Percentiles rank a stretch among this genome's conserved stretches.
These are phyloP conservation scores for Phenganax stokvisi DNA, from an alignment of 92 coral and sea anemone species.

Conservation along the genomic window DNA sequence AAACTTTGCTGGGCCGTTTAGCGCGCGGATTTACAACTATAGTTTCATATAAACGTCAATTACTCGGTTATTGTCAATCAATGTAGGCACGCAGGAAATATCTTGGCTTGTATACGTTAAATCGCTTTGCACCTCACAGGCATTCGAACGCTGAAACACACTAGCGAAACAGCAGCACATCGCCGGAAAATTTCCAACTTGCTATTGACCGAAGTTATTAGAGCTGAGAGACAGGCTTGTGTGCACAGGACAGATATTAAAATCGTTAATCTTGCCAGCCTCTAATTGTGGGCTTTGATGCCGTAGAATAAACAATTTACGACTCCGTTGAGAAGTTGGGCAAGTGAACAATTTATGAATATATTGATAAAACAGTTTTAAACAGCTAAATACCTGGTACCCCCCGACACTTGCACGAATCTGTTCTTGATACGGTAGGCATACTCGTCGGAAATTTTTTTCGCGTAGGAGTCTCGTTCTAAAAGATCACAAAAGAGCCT, in stretches of 20 bases:
- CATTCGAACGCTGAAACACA: not conserved
- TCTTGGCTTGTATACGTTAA: conserved; percentile 40
- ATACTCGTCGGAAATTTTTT: conserved; percentile 16
- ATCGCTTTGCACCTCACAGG: conserved; percentile 30
- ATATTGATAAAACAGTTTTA: conserved; percentile 25
- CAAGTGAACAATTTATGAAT: conserved; percentile 37
- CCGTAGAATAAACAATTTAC: conserved; percentile 42
- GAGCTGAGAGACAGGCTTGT: conserved; percentile 18
- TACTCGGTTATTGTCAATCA: conserved; percentile 31
- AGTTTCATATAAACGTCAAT: conserved; percentile 36
- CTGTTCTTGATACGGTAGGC: not conserved
- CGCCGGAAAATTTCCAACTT: conserved; percentile 7
- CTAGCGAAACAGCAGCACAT: conserved; percentile 26
- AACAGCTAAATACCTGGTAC: conserved; percentile 27
- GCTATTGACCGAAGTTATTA: not conserved
- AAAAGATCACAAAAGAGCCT: conserved; percentile 42
- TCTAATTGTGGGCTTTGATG: conserved; percentile 33
- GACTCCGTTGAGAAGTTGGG: conserved; percentile 31
- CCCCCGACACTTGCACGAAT: conserved; percentile 35
- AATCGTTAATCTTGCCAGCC: conserved; percentile 45
- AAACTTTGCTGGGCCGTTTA: conserved; percentile 26
- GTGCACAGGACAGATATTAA: conserved; percentile 14
- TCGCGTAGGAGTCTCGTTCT: conserved; percentile 41
- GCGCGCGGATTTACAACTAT: conserved; percentile 29
- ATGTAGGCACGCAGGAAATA: conserved; percentile 42